Conservation (phyloP, 2,113 vertebrate genomes). For the Phylloscopus trochiloides region DNA sequence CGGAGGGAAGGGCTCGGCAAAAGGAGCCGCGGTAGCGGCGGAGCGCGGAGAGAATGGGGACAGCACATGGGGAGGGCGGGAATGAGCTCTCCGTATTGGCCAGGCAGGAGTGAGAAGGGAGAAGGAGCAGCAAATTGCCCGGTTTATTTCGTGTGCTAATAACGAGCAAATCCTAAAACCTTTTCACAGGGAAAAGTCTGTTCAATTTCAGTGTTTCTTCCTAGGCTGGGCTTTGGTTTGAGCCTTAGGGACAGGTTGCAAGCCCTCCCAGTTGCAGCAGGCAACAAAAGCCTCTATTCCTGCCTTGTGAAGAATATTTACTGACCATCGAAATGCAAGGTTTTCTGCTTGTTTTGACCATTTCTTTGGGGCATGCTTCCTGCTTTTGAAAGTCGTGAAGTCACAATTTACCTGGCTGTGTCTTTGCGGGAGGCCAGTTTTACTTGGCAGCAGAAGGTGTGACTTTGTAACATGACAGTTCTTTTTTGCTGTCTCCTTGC, state of each 20-base stretch:
- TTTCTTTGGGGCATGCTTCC: not conserved
- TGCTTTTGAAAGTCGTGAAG: not conserved
- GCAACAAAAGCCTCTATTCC: not conserved
- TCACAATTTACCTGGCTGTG: not conserved
- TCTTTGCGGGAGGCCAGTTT: not conserved
- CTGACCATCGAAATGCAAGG: not conserved
- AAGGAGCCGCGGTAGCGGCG: fast-evolving
- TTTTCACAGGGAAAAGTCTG: not conserved
- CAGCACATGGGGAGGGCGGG: not conserved
- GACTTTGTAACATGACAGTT: not conserved
- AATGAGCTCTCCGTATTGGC: not conserved
- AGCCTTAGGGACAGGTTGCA: not conserved
- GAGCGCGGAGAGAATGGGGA: not conserved
- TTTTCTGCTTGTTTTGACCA: not conserved
- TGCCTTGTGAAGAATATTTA: not conserved
- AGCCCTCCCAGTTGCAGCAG: fast-evolving
- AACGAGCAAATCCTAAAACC: not conserved
- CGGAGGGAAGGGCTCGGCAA: not conserved
- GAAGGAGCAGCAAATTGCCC: not conserved
- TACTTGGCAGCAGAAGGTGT: not conserved
- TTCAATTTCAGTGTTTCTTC: not conserved
- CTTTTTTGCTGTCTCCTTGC: not conserved
- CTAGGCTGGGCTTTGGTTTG: not conserved
- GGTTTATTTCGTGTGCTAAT: not conserved
- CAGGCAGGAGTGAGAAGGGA: not conserved